Evolutionary conservation across 2,888 invertebrate genomes (phyloP), one percentile per base, ranked within the genome.

Genomic region (Patella ulyssiponensis): DNA sequence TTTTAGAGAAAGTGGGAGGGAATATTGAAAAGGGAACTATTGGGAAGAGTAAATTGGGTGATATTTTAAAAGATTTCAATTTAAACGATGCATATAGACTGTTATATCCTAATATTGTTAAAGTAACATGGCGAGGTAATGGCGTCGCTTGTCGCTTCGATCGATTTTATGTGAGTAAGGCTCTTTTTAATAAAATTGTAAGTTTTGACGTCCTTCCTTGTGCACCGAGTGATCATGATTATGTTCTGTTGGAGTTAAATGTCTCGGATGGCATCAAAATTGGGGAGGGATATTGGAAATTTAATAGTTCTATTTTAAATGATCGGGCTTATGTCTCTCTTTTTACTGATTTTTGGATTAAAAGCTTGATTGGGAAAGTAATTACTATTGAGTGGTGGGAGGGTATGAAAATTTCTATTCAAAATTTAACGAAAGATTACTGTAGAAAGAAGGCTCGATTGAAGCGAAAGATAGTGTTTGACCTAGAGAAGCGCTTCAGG

Each of bases 321-420:
- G 64, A n/a, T n/a, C 15, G 56, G 56, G 56, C 56, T 56, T 58
- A 51, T 51, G 64, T 72, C 56, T 56, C 56, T 44, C 44, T 72
- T 71, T 58, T 23, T 58, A 58, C 20, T 12, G 23, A 14, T 12
- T 72, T 33, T 58, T 33, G 17, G 23, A 44, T 52, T 44, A 56
- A 56, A 56, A 56, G n/a, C 1, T 4, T 56, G 56, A n/a, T 56
- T 56, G 56, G 56, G 56, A 15, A 56, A 56, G 56, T 56, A 4
- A 56, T 56, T 56, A 17, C 56, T 56, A 17, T 17, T 15, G 56
- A 56, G n/a, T 56, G 56, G 56, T 56, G 56, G 56, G 56, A 56
- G 56, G 56, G 56, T 56, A 56, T n/a, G 17, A 56, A 56, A 56
- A 56, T 56, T 56, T 56, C 56, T 56, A 56, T 56, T 15, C 56